A percentile compares a stretch with the other conserved stretches of the same genome.
phyloP scores from a whole-genome alignment of 2,888 invertebrate species.

The Tuta absoluta region DNA sequence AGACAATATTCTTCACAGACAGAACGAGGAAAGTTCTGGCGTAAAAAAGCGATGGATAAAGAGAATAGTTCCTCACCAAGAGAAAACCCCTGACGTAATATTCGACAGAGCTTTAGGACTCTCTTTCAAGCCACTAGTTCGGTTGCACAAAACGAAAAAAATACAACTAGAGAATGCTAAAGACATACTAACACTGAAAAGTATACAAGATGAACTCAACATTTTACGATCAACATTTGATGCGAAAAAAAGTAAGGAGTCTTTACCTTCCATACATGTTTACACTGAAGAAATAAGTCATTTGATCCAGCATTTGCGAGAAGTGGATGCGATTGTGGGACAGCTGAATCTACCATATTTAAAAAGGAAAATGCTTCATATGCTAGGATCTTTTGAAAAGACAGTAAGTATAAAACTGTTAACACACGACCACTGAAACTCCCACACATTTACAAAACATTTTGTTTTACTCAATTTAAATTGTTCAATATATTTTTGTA shows the following conservation, averaged over 20 bases:
- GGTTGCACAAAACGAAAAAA: constrained; percentile 6
- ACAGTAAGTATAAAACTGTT: not conserved
- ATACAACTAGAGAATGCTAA: not conserved
- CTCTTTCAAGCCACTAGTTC: not conserved
- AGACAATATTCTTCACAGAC: not conserved
- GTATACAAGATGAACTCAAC: not conserved
- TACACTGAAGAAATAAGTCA: not conserved
- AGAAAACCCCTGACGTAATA: not conserved
- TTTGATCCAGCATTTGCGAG: not conserved
- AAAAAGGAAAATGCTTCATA: not conserved
- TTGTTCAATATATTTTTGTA: no score
- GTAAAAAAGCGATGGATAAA: constrained; percentile 5
- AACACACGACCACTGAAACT: no score
- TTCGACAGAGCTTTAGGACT: not conserved
- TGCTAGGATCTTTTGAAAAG: not conserved
- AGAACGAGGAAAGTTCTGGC: not conserved
- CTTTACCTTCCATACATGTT: not conserved
- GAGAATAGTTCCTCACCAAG: not conserved
- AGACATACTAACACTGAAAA: not conserved
- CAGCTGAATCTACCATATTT: not conserved
- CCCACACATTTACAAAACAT: no score
- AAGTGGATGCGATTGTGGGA: constrained; percentile 16
- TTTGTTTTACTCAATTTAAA: no score
- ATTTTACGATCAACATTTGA: not conserved
- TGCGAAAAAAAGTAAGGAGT: not conserved